Evolutionary conservation across 1,140 invertebrate species (phyloP).

Genomic region (Leptinotarsa undecemlineata): DNA sequence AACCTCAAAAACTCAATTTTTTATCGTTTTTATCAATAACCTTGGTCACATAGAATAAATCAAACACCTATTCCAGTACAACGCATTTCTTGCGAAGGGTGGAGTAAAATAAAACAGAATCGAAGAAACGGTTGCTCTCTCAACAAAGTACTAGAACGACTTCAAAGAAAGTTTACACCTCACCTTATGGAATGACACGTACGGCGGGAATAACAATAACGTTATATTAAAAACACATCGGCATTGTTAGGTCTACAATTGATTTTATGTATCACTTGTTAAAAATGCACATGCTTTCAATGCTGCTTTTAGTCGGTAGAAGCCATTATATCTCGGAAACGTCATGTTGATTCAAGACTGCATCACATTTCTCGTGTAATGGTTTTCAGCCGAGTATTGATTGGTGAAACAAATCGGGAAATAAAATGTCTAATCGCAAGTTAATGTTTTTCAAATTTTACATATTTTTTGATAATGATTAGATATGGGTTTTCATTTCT

Average conservation of each 20-base stretch:
- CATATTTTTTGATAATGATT: too few relatives aligned
- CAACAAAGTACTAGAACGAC: constrained; percentile 9
- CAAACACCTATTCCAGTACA: too few relatives aligned
- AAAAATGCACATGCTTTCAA: constrained; percentile 25
- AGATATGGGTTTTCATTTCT: too few relatives aligned
- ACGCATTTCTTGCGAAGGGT: too few relatives aligned
- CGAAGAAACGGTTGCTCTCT: background rate
- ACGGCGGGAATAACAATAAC: constrained; percentile 15
- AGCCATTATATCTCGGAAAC: constrained; percentile 15
- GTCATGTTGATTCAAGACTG: constrained; percentile 5
- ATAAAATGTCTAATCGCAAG: background rate
- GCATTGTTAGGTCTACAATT: constrained; percentile 27
- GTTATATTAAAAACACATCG: constrained; percentile 25
- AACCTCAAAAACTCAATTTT: too few relatives aligned
- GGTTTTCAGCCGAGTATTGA: background rate
- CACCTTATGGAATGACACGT: constrained; percentile 21
- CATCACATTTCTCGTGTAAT: constrained; percentile 16
- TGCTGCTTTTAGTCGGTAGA: constrained; percentile 10
- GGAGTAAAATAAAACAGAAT: background rate
- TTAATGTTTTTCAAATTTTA: too few relatives aligned
- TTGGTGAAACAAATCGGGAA: background rate
- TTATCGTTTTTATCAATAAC: too few relatives aligned
- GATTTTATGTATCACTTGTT: constrained; percentile 24
- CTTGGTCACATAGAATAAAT: too few relatives aligned
- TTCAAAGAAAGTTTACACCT: constrained; percentile 28